Evolutionary conservation across 2,113 vertebrate genomes (phyloP).

Genomic region (Tragelaphus imberbis): DNA sequence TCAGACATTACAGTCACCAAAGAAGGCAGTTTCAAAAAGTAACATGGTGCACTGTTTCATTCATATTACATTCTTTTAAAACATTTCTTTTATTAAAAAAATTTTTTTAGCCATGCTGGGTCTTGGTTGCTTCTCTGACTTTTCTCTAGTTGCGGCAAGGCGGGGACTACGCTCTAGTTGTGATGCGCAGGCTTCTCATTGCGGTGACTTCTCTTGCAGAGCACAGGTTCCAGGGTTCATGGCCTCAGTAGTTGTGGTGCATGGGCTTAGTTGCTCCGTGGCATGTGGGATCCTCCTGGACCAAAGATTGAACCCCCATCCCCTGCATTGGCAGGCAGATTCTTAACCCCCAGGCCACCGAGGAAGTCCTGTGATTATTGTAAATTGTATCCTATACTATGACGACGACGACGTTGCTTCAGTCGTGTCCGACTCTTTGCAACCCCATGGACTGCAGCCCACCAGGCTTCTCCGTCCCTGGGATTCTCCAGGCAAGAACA

Average conservation of each 20-base stretch:
- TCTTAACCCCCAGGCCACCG: background rate
- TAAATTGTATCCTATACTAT: background rate
- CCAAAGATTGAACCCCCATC: background rate
- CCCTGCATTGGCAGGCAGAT: background rate
- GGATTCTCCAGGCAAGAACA: no score
- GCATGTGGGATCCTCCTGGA: background rate
- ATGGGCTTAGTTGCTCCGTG: background rate
- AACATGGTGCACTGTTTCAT: background rate
- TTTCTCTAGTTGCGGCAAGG: background rate
- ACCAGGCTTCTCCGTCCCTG: no score
- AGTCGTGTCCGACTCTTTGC: no score
- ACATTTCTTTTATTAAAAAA: background rate
- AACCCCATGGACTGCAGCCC: no score
- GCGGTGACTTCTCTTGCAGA: background rate
- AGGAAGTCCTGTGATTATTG: background rate
- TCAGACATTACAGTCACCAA: background rate
- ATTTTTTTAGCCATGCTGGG: background rate
- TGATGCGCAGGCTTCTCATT: background rate
- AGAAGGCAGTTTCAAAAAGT: background rate
- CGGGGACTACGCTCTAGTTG: background rate
- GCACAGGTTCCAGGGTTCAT: background rate
- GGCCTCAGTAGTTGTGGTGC: background rate
- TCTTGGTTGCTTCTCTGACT: background rate
- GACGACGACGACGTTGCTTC: no score
- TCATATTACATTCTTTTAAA: background rate